Percentiles rank a stretch among this genome's conserved stretches.
Evolutionary conservation across 2,888 invertebrate genomes (phyloP).

Genomic region (Cephalotes varians): DNA sequence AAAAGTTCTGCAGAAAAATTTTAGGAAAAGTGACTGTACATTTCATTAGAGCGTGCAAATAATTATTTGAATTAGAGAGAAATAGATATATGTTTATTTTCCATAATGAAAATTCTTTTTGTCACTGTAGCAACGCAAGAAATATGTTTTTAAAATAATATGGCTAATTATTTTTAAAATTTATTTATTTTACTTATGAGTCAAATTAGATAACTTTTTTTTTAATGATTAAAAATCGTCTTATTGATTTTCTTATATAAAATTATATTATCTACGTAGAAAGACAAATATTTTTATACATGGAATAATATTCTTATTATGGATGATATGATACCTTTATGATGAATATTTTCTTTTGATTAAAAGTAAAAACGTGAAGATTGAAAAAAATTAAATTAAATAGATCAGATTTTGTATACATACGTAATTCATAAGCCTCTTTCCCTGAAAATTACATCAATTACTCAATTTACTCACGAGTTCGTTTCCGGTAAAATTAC

Average conservation of each 20-base stretch:
- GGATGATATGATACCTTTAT: too few species aligned
- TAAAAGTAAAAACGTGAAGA: not conserved
- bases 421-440: not conserved
- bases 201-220: not conserved
- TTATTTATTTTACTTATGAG: not conserved
- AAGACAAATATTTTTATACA: conserved; percentile 5
- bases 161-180: not conserved
- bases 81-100: not conserved
- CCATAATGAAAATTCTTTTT: not conserved
- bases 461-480: not conserved
- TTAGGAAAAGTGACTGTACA: not conserved
- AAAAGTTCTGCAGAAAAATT: not conserved
- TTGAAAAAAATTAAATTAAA: not conserved
- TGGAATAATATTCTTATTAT: too few species aligned
- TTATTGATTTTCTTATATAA: not conserved
- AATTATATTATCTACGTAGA: not conserved
- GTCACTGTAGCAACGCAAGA: not conserved
- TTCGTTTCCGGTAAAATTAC: conserved; percentile 8
- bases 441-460: not conserved
- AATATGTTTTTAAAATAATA: not conserved
- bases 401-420: not conserved
- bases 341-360: not conserved
- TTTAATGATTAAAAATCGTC: not conserved
- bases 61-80: not conserved
- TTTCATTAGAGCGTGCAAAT: not conserved